Base-by-base conservation (phyloP, 2,888 invertebrate genomes). In the Campopleginae sp. region DNA sequence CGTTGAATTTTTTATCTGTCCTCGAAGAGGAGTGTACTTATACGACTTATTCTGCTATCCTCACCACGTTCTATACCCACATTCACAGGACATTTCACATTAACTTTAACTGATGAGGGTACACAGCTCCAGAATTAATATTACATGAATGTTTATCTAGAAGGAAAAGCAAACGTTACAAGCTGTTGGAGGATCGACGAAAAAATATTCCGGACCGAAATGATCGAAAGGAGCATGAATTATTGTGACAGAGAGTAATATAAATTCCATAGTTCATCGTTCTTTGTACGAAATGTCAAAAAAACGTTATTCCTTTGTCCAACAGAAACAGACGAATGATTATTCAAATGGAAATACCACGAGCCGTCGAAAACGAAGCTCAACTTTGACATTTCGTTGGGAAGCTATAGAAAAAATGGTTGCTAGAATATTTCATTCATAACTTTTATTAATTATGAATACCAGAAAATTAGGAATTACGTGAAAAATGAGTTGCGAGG, bases 1-100 rank as follows among this genome's bases (percentile, higher is more conserved):
- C 51, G 65, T 46, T 84, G 63, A 72, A 84, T 84, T 84, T 84
- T 83, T 84, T 80, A 80, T 80, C 70, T 31, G 65, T 58, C 80
- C 46, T 63, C 63, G 44, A 72, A 80, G 70, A 80, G 63, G 48
- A 48, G 66, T 72, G 54, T 80, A 70, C 63, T 80, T 80, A 71
- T 80, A 54, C 44, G 71, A 23, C 63, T 58, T 61, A 38, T 27
- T 17, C 44, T 27, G 23, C 23, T 46, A 68, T n/a, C 27, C 17
- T 46, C 27, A 31, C 23, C 68, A 68, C n/a, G 17, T 46, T 46
- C 46, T 23, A 31, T 46, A 44, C 19, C 19, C 27, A 23, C 23
- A 14, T 27, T 17, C 8, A 46, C 54, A 12, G 12, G 23, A 54
- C 23, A 54, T 54, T 12, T 54, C 23, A 54, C 54, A 54, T 54